These are phyloP conservation scores for Lomographa bimaculata DNA, from an alignment of 2,888 invertebrate genomes.

Conservation along the genomic window DNA sequence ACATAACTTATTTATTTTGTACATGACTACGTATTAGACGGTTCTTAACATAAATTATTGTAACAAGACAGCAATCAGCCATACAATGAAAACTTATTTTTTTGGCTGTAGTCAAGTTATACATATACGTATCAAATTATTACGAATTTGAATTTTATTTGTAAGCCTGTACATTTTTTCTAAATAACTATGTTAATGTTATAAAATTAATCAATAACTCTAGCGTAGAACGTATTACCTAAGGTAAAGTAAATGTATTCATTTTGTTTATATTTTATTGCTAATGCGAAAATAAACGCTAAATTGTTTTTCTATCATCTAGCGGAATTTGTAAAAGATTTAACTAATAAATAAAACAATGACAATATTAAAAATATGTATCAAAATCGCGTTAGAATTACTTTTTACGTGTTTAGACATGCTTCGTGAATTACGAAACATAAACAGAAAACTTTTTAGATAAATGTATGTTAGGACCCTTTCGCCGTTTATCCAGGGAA, in stretches of 20 bases:
- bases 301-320: slow-evolving; percentile 60
- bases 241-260: slow-evolving; percentile 44
- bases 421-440: slow-evolving; percentile 65
- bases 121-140: slow-evolving; percentile 47
- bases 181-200: slow-evolving; percentile 45
- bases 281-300: slow-evolving; percentile 47
- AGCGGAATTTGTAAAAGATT: slow-evolving; percentile 73
- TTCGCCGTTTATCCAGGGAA: slow-evolving; percentile 50
- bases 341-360: slow-evolving; percentile 75
- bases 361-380: slow-evolving; percentile 80
- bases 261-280: slow-evolving; percentile 44
- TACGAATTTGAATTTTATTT: slow-evolving; percentile 59
- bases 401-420: slow-evolving; percentile 70
- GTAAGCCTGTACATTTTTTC: slow-evolving; percentile 55
- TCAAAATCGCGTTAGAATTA: slow-evolving; percentile 73
- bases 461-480: slow-evolving; percentile 53
- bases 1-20: no score
- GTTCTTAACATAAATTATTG: no score
- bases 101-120: no score
- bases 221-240: slow-evolving; percentile 49
- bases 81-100: no score
- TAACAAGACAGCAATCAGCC: no score
- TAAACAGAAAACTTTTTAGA: slow-evolving; percentile 55
- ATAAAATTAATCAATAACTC: slow-evolving; percentile 30
- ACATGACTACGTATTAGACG: no score